Percentiles rank a stretch among this genome's conserved stretches.
Evolutionary conservation across 2,797 vertebrate genomes (phyloP).

Genomic region (Hozukius guyotensis): DNA sequence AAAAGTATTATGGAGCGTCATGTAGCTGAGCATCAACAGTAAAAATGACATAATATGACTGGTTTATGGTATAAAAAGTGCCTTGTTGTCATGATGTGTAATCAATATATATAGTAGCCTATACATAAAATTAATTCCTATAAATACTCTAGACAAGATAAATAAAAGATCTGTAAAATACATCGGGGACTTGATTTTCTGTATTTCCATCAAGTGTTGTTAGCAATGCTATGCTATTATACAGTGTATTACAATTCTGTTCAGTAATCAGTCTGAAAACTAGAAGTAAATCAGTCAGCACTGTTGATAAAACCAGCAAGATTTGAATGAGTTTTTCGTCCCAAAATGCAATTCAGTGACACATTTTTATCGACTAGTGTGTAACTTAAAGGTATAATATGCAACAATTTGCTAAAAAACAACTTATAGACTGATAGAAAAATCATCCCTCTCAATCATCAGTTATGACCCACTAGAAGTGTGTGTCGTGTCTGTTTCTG

Average conservation of each 20-base stretch:
- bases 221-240: conserved; percentile 26
- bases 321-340: conserved; percentile 16
- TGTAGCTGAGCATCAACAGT: conserved; percentile 13
- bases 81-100: conserved; percentile 35
- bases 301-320: conserved; percentile 10
- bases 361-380: neutral
- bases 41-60: conserved; percentile 25
- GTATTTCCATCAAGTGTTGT: conserved; percentile 21
- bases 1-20: conserved; percentile 14
- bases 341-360: conserved; percentile 8
- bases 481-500: neutral
- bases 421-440: too few relatives aligned
- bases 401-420: neutral
- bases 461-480: neutral
- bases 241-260: conserved; percentile 53
- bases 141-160: conserved; percentile 61
- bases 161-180: conserved; percentile 56
- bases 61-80: conserved; percentile 63
- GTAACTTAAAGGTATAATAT: neutral
- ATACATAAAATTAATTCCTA: conserved; percentile 37
- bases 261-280: conserved; percentile 13
- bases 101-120: conserved; percentile 41
- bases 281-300: conserved; percentile 4
- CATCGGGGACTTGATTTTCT: conserved; percentile 17
- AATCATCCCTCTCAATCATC: neutral